Conservation (phyloP, 2,113 vertebrate species). For the Nothocercus nigrocapillus region DNA sequence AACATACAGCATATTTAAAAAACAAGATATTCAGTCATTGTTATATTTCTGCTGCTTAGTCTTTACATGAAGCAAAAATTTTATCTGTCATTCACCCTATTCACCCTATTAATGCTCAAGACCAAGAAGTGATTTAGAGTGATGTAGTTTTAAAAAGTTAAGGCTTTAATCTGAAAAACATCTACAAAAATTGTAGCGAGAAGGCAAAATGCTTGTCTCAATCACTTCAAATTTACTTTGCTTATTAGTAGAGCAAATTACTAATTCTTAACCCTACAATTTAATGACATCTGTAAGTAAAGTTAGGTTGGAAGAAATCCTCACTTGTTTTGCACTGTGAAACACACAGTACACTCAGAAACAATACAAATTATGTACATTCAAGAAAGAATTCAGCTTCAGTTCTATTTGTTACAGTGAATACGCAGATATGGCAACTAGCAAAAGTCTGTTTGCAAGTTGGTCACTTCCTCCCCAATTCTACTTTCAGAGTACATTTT, state of each 20-base stretch:
- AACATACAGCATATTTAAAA: neutral
- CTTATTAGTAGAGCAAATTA: neutral
- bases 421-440: neutral
- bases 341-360: neutral
- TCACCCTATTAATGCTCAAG: neutral
- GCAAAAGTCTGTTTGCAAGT: neutral
- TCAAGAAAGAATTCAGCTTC: neutral
- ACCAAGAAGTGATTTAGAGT: neutral
- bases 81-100: neutral
- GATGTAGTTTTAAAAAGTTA: neutral
- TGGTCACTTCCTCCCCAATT: fast-evolving
- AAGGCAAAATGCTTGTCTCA: neutral
- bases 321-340: neutral
- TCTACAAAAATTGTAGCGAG: neutral
- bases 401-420: neutral
- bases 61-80: neutral
- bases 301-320: neutral
- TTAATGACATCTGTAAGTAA: neutral
- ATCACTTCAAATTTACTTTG: neutral
- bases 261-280: neutral
- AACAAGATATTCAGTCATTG: neutral
- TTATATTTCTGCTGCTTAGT: neutral
- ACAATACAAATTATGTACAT: neutral
- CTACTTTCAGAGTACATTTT: neutral
- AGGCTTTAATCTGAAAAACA: neutral